Percentiles rank a stretch among this genome's conserved stretches.
These are phyloP conservation scores for Lycophotia porphyrea DNA, from an alignment of 2,888 invertebrate species.

Conservation along the genomic window DNA sequence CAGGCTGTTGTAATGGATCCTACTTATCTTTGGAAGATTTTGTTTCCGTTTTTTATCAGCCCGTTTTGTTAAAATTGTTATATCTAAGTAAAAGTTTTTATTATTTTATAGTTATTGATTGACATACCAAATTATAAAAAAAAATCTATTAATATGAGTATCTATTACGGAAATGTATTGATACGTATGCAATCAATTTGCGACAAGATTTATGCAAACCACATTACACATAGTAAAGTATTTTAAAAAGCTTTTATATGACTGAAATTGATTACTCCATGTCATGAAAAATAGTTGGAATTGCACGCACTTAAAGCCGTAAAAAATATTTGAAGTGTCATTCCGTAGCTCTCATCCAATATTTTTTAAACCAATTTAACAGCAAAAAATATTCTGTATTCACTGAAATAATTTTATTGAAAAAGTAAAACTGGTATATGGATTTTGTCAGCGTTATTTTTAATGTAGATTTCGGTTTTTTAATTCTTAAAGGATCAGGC, in stretches of 20 bases:
- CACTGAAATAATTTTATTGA: constrained; percentile 10
- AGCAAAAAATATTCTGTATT: constrained; percentile 33
- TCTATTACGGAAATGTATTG: neutral
- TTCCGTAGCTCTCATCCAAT: constrained; percentile 27
- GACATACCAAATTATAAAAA: too few relatives aligned
- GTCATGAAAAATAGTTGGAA: constrained; percentile 11
- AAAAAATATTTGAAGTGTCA: constrained; percentile 47
- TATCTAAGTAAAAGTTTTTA: neutral
- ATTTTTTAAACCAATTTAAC: constrained; percentile 44
- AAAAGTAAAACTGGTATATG: neutral
- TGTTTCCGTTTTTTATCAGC: neutral
- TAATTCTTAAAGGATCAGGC: neutral
- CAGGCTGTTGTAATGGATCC: constrained; percentile 20
- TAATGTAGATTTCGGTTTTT: neutral
- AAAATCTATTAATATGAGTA: neutral
- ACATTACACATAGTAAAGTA: neutral
- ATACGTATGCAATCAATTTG: neutral
- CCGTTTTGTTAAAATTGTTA: neutral
- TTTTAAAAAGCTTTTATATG: neutral
- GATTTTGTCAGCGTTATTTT: neutral
- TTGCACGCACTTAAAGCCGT: constrained; percentile 25
- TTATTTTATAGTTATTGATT: neutral
- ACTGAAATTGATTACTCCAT: constrained; percentile 10
- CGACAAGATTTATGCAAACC: neutral
- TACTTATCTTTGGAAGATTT: neutral